Conservation (phyloP, 2,797 vertebrate genomes). For the Ptychobarbus kaznakovi region DNA sequence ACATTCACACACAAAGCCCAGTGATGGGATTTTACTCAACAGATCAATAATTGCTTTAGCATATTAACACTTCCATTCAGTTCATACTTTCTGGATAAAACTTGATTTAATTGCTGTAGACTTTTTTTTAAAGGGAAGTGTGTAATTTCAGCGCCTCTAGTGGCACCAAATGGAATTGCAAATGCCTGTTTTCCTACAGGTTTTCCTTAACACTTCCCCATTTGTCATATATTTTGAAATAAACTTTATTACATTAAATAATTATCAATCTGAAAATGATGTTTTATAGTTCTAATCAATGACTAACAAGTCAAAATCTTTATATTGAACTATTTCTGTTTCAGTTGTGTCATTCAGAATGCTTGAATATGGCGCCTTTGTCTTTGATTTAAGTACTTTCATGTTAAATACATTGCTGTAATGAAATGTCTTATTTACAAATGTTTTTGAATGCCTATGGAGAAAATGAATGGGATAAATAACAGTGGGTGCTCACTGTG, state of each 20-base stretch:
- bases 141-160: neutral
- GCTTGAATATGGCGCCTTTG: neutral
- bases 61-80: conserved; percentile 40
- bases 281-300: neutral
- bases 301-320: neutral
- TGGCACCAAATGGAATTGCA: neutral
- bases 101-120: neutral
- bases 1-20: conserved; percentile 22
- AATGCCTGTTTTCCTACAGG: neutral
- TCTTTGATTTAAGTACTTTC: neutral
- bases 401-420: neutral
- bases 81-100: conserved; percentile 7
- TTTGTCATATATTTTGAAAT: neutral
- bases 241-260: neutral
- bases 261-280: no score
- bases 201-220: neutral
- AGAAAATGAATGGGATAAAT: neutral
- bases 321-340: neutral
- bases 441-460: neutral
- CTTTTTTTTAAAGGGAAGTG: conserved; percentile 10
- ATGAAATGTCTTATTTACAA: neutral
- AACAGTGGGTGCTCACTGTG: neutral
- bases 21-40: conserved; percentile 37
- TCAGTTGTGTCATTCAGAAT: neutral
- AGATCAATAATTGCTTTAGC: conserved; percentile 37